Conservation (phyloP, 2,888 invertebrate genomes). For the Ormyrus thymus region DNA sequence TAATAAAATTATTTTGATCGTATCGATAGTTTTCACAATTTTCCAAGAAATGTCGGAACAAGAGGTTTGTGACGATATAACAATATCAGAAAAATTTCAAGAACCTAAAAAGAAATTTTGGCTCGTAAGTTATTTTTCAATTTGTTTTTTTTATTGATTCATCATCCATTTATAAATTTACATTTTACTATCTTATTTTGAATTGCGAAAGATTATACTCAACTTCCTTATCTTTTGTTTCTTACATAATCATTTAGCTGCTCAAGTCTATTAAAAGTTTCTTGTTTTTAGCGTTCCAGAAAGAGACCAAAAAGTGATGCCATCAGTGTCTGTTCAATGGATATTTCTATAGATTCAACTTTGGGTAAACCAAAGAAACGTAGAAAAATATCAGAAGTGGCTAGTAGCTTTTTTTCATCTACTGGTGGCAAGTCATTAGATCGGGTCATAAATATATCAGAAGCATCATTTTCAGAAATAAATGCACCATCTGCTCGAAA, state of each 20-base stretch:
- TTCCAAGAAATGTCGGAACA: slow-evolving; percentile 63
- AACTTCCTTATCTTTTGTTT: background rate
- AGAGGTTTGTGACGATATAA: slow-evolving; percentile 58
- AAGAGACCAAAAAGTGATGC: slow-evolving; percentile 71
- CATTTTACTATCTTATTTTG: background rate
- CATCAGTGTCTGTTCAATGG: slow-evolving; percentile 70
- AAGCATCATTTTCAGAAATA: slow-evolving; percentile 63
- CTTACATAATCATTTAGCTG: slow-evolving; percentile 26
- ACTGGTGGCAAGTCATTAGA: slow-evolving; percentile 59
- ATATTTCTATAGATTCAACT: slow-evolving; percentile 69
- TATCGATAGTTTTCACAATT: slow-evolving; percentile 25
- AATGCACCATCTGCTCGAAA: slow-evolving; percentile 52
- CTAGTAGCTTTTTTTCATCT: slow-evolving; percentile 67
- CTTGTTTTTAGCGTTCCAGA: slow-evolving; percentile 66
- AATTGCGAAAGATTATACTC: background rate
- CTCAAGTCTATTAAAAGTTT: slow-evolving; percentile 3
- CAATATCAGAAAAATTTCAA: slow-evolving; percentile 67
- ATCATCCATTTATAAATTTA: background rate
- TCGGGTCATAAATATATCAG: slow-evolving; percentile 62
- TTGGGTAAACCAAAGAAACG: slow-evolving; percentile 65
- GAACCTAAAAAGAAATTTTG: slow-evolving; percentile 70
- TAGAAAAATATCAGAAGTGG: slow-evolving; percentile 70
- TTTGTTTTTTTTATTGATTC: background rate
- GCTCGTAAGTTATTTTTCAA: slow-evolving; percentile 63
- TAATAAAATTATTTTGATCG: slow-evolving; percentile 31